Base-by-base conservation (phyloP, 2,113 vertebrate genomes). In the Uropsilus gracilis region DNA sequence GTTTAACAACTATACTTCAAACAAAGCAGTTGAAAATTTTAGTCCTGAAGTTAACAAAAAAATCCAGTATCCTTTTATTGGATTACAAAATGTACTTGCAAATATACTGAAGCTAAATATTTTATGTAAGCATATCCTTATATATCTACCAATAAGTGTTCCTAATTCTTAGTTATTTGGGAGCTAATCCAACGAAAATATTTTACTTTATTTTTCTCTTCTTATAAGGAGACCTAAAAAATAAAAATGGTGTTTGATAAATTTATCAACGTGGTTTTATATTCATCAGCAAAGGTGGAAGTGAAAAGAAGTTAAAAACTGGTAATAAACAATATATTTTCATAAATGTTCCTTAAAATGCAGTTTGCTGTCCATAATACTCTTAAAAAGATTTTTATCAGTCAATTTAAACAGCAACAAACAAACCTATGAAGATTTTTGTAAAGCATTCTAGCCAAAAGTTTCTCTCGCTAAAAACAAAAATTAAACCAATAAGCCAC, bases 401-500 rank as follows among this genome's bases (percentile, higher is more conserved):
- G 53, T 69, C 42, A 20, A 85, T 69, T 94, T 85, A 84, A 82
- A 50, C 6, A 71, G 10, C 12, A 92, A 59, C 53, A 87, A n/a
- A 73, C 28, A 55, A 93, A 91, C 39, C n/a, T 20, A 75, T 48
- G n/a, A 34, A 93, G 32, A 50, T 87, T 75, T 55, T 89, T 87
- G 20, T 80, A 88, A 86, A 87, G 14, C 64, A 32, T 44, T 86
- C 50, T 76, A 37, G 46, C 2, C 34, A 94, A 53, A 6, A 55
- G 32, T 5, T 81, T 66, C 22, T 83, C 39, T 53, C 63, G 8
- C 34, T 68, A 90, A 11, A 57, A 50, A 78, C 66, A 94, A 96
- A 96, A 26, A 30, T 61, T 94, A 91, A 97, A 96, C 18, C 87
- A 96, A 63, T n/a, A 96, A 86, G 73, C 57, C 89, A 94, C 78